Evolutionary conservation across 2,113 vertebrate genomes (phyloP).

Genomic region (Pipra filicauda): DNA sequence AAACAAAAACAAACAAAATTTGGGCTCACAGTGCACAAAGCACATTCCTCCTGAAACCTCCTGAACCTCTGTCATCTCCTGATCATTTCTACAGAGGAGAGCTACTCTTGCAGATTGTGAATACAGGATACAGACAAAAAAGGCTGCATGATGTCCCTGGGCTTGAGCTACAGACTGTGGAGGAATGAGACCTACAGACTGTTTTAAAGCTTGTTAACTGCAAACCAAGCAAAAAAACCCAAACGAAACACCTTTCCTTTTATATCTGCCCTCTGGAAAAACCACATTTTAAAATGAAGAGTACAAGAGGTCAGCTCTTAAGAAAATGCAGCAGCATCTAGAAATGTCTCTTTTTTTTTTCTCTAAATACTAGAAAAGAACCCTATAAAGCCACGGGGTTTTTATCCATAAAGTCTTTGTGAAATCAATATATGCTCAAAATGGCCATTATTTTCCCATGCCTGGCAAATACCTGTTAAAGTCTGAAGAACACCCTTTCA

Average conservation of each 20-base stretch:
- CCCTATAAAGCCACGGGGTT: not conserved
- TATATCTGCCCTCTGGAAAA: not conserved
- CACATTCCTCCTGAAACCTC: not conserved
- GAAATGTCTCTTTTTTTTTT: not conserved
- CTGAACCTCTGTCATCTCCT: not conserved
- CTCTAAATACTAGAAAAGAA: not conserved
- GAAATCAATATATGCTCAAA: not conserved
- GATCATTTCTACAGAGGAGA: not conserved
- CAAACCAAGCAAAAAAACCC: not conserved
- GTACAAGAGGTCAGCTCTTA: not conserved
- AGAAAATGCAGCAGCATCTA: not conserved
- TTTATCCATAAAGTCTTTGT: not conserved
- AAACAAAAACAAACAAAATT: not conserved
- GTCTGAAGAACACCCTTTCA: not conserved
- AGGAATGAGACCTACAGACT: not conserved
- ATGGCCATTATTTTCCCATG: not conserved
- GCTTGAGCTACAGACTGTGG: not conserved
- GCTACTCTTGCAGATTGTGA: not conserved
- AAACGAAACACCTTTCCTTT: not conserved
- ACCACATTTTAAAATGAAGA: not conserved
- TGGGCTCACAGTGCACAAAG: not conserved
- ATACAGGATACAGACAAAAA: not conserved
- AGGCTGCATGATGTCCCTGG: not conserved
- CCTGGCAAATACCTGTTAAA: not conserved
- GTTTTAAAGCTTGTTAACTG: not conserved